Conservation (phyloP, 35 echinoderm and acorn worm species). For the Acanthaster planci region DNA sequence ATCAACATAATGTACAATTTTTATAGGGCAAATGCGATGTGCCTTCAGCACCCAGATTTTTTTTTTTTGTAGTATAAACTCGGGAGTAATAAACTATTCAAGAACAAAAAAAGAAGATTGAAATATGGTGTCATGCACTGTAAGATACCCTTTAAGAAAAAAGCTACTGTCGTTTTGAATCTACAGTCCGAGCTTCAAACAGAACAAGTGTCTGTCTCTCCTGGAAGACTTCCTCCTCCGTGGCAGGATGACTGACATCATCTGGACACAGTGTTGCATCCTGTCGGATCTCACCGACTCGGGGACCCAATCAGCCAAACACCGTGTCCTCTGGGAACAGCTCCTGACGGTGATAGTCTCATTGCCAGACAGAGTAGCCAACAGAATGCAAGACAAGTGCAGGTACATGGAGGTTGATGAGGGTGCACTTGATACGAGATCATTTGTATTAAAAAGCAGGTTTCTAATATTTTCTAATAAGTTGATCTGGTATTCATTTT, state of each 20-base stretch:
- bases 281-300: neutral
- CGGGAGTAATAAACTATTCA: no score
- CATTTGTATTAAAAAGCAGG: no score
- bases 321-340: slow-evolving; percentile 58
- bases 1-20: no score
- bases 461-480: no score
- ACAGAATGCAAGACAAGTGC: slow-evolving; percentile 70
- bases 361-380: slow-evolving; percentile 90
- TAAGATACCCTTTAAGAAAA: no score
- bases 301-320: neutral
- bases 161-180: slow-evolving; percentile 27
- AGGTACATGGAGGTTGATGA: slow-evolving; percentile 42
- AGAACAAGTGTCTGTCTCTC: slow-evolving; percentile 77
- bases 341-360: slow-evolving; percentile 63
- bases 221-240: slow-evolving; percentile 70
- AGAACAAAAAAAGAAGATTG: no score
- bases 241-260: slow-evolving; percentile 50
- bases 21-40: no score
- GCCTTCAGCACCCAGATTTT: no score
- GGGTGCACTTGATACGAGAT: neutral
- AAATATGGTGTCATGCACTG: no score
- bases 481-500: no score
- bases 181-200: slow-evolving; percentile 91
- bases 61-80: no score
- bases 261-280: slow-evolving; percentile 68